Evolutionary conservation across 2,888 invertebrate genomes (phyloP), one percentile per base, ranked within the genome.

Genomic region (Macroteleia sp.): DNA sequence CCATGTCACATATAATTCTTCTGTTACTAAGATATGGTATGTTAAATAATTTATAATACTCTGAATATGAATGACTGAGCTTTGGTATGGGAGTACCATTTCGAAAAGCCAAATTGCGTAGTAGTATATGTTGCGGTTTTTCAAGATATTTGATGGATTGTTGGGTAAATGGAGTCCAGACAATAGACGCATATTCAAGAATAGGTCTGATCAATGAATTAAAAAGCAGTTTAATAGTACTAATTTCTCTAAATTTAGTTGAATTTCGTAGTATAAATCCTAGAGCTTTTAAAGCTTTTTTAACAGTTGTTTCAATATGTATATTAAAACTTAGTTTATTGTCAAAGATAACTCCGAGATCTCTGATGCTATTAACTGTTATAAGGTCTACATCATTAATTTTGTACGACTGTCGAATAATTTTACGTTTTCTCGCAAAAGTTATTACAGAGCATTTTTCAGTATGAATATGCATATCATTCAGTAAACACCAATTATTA

Each of bases 331-430:
- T 17, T 6, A 61, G 34, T 9, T 34, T 34, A 9, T 17, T 16
- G 12, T 32, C 28, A 25, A 62, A 19, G 1, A 25, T 41, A n/a
- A 50, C 36, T n/a, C 50, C 62, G 1, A 62, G 41, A 28, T 62
- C 50, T 41, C 30, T 39, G 25, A 62, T 41, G 8, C 25, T 28
- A 3, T 25, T 8, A 0, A 30, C 19, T 3, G 19, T 3, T 1
- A n/a, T 20, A 6, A 59, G 10, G 10, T 3, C 20, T 1, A 5
- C 14, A 22, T 20, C 12, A 14, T 28, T 17, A 2, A 44, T 16
- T 0, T 10, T 1, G 8, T 59, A 32, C 1, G 20, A 25, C 14
- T 41, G 16, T 2, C 16, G 1, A 9, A 59, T 32, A 6, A 2
- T 12, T 0, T 19, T 3, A 0, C 20, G 28, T 22, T 44, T 61